Conservation (phyloP, 2,797 vertebrate species). For the Pipistrellus pygmaeus region DNA sequence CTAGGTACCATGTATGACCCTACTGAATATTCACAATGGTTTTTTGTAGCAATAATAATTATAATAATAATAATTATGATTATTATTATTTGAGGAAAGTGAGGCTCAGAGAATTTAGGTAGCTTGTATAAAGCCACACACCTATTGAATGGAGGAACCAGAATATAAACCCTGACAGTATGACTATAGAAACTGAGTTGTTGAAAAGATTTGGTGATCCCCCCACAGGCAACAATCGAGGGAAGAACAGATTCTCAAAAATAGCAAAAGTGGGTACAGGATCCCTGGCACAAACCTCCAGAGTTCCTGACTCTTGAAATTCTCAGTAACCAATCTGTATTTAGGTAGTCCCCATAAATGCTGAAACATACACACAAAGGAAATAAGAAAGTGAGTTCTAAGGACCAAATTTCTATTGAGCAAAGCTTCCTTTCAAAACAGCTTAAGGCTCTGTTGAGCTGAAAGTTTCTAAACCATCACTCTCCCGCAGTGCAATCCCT, state of each 20-base stretch:
- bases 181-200: background rate
- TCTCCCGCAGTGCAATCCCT: background rate
- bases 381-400: conserved; percentile 27
- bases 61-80: background rate
- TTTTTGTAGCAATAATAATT: background rate
- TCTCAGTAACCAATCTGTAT: background rate
- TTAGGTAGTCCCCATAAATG: background rate
- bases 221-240: background rate
- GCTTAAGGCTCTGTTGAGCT: conserved; percentile 33
- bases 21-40: background rate
- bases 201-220: background rate
- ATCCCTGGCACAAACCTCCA: background rate
- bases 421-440: conserved; percentile 50
- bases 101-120: background rate
- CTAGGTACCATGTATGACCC: background rate
- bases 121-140: background rate
- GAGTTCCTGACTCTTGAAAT: conserved; percentile 24
- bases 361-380: conserved; percentile 1
- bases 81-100: background rate
- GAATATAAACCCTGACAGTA: background rate
- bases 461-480: conserved; percentile 40
- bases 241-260: background rate
- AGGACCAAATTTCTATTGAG: conserved; percentile 40
- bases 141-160: background rate
- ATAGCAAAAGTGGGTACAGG: background rate